Conservation (phyloP, 2,888 invertebrate species). For the Scelioninae gen. 2 region DNA sequence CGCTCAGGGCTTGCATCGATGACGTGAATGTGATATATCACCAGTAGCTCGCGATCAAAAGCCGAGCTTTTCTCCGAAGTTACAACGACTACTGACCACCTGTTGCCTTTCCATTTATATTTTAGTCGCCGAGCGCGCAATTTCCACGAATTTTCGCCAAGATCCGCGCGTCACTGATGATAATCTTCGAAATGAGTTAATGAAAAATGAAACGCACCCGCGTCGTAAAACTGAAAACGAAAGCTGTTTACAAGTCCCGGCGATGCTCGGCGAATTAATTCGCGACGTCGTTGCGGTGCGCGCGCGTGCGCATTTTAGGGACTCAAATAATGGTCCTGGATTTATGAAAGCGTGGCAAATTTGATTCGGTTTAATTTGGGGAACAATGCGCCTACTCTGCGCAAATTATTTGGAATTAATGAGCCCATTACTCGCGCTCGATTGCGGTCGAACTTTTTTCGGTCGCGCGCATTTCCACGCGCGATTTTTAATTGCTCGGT, state of each 20-base stretch:
- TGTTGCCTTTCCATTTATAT: constrained; percentile 74
- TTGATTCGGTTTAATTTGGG: constrained; percentile 21
- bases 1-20: constrained; percentile 73
- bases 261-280: constrained; percentile 35
- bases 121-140: constrained; percentile 64
- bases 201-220: constrained; percentile 39
- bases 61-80: constrained; percentile 69
- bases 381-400: constrained; percentile 11
- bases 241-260: constrained; percentile 18
- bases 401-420: constrained; percentile 29
- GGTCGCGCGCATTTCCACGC: no score
- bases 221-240: constrained; percentile 24
- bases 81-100: constrained; percentile 73
- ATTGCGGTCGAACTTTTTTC: neutral
- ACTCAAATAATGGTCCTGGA: constrained; percentile 7
- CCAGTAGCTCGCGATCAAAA: constrained; percentile 63
- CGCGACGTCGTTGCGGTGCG: no score
- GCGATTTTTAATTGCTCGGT: no score
- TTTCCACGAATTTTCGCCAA: constrained; percentile 55
- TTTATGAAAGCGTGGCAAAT: constrained; percentile 36
- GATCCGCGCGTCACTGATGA: constrained; percentile 46
- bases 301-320: constrained; percentile 16
- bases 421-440: constrained; percentile 10
- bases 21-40: constrained; percentile 73
- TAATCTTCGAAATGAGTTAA: constrained; percentile 51